Evolutionary conservation across 1,140 invertebrate genomes (phyloP).

Genomic region (Atta texana): DNA sequence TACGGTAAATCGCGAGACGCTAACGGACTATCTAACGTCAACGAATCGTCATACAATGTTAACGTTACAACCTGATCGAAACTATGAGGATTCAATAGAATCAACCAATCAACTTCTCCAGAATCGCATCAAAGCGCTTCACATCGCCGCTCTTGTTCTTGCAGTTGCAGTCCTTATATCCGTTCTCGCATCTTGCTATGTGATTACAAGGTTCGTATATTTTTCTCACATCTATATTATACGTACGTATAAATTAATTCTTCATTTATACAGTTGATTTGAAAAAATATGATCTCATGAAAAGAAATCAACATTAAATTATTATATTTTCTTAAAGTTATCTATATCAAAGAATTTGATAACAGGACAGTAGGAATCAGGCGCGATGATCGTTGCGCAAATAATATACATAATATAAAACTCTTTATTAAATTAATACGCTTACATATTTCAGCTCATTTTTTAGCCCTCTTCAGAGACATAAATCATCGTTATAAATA

Average conservation of each 20-base stretch:
- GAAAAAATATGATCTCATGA: not conserved
- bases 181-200: conserved; percentile 80
- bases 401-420: too few species aligned
- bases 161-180: conserved; percentile 79
- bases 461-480: too few species aligned
- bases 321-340: not conserved
- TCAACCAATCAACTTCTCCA: conserved; percentile 35
- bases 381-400: too few species aligned
- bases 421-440: too few species aligned
- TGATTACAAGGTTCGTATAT: conserved; percentile 77
- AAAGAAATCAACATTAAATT: not conserved
- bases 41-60: not conserved
- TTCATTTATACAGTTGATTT: not conserved
- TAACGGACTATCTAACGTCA: not conserved
- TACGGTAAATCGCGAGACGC: not conserved
- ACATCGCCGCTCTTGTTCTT: conserved; percentile 75
- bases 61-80: conserved; percentile 29
- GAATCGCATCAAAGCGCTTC: conserved; percentile 69
- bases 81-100: conserved; percentile 29
- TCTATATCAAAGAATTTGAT: too few species aligned
- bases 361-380: too few species aligned
- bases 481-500: too few species aligned
- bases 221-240: not conserved
- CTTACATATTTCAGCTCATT: too few species aligned
- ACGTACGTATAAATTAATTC: not conserved